Evolutionary conservation across 2,113 vertebrate species (phyloP).

Genomic region (Onychorhynchus coronatus): DNA sequence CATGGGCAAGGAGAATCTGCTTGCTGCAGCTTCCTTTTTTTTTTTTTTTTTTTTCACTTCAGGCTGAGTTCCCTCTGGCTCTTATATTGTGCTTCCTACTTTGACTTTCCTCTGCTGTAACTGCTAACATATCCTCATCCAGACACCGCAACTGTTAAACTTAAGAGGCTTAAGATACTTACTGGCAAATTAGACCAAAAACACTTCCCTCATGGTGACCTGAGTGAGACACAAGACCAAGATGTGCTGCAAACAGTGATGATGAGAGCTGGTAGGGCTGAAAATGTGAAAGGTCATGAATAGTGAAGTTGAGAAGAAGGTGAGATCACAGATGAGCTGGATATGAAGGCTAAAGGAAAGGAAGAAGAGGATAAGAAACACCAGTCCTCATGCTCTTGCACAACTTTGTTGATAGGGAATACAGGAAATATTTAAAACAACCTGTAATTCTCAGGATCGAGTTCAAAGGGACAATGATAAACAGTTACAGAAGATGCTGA

Average conservation of each 20-base stretch:
- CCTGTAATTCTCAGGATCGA: neutral
- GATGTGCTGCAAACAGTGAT: too few relatives aligned
- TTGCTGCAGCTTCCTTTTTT: neutral
- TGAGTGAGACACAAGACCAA: neutral
- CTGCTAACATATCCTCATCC: neutral
- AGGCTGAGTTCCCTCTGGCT: neutral
- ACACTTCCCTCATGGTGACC: neutral
- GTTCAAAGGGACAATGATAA: neutral
- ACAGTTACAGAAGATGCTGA: neutral
- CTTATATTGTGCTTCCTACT: neutral
- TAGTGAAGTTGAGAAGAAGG: neutral
- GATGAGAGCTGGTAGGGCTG: neutral
- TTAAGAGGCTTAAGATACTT: neutral
- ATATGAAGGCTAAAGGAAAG: neutral
- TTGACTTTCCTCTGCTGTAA: neutral
- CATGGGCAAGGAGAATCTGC: neutral
- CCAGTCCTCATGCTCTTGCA: neutral
- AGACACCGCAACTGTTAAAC: neutral
- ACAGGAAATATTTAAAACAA: neutral
- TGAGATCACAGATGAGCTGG: neutral
- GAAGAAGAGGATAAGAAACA: neutral
- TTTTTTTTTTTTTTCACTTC: neutral
- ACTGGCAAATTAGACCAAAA: neutral
- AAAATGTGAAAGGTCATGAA: neutral
- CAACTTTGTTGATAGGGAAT: neutral